Conservation (phyloP, 2,888 invertebrate species). For the Nemurella pictetii region DNA sequence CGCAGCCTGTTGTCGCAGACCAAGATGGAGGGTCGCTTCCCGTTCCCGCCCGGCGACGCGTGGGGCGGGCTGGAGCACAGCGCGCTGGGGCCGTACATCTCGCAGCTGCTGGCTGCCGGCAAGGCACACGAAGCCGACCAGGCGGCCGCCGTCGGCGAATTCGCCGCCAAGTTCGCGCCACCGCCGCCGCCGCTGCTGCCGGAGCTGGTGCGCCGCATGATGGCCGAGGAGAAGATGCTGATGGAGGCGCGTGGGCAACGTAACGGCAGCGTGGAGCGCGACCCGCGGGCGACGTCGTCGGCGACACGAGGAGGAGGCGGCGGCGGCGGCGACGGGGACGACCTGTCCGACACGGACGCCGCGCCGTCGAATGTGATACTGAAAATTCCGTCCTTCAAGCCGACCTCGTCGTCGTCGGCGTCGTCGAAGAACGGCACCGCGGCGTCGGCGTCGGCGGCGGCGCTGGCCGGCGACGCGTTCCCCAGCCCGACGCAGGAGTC, state of each 20-base stretch:
- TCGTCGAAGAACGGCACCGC: conserved; percentile 46
- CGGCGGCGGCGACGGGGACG: conserved; percentile 51
- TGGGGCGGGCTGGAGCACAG: conserved; percentile 53
- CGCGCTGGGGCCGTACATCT: conserved; percentile 59
- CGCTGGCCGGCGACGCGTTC: conserved; percentile 42
- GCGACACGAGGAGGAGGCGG: background rate
- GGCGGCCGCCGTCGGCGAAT: background rate
- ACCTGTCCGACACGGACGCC: conserved; percentile 46
- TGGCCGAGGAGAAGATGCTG: conserved; percentile 55
- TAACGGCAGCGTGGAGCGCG: conserved; percentile 1
- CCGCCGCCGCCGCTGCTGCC: conserved; percentile 53
- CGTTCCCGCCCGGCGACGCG: conserved; percentile 39
- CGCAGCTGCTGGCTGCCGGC: conserved; percentile 55
- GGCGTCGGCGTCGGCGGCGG: conserved; percentile 54
- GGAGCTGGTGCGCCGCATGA: conserved; percentile 60
- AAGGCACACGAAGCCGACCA: conserved; percentile 4
- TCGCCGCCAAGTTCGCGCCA: conserved; percentile 40
- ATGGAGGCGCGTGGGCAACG: conserved; percentile 49
- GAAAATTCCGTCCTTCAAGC: conserved; percentile 91
- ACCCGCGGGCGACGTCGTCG: background rate
- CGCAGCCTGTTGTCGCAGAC: conserved; percentile 56
- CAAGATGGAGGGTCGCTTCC: conserved; percentile 47
- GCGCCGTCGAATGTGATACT: conserved; percentile 69
- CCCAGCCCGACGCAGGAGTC: conserved; percentile 37
- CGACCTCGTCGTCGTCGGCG: conserved; percentile 56